phyloP scores from a whole-genome alignment of 1,140 invertebrate species.

The Brachionus asplanchnoidis region DNA sequence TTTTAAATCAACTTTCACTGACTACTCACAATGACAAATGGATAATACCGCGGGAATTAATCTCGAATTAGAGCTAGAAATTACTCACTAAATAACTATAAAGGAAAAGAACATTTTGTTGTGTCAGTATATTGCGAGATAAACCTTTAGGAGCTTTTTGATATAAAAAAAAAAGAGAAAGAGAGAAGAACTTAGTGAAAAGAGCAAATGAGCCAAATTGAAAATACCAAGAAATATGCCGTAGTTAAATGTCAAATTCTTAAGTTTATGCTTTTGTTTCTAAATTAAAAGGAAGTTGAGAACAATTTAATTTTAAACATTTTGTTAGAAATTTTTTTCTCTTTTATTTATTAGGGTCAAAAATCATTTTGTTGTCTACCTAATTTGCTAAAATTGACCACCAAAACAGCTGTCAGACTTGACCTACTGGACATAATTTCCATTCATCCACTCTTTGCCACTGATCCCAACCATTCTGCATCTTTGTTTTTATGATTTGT shows the following conservation, averaged over 20 bases:
- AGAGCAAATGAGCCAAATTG: neutral
- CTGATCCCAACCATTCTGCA: no score
- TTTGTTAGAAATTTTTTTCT: neutral
- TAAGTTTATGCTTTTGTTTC: neutral
- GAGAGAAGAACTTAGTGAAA: neutral
- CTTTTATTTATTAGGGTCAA: neutral
- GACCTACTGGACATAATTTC: no score
- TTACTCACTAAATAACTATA: neutral
- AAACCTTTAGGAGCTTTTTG: neutral
- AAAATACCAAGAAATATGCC: neutral
- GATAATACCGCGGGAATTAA: constrained; percentile 7
- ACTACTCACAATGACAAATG: neutral
- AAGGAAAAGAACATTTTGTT: neutral
- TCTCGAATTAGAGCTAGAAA: neutral
- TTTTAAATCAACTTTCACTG: constrained; percentile 6
- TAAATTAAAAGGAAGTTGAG: constrained; percentile 17
- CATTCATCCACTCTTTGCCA: no score
- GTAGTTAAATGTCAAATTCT: neutral
- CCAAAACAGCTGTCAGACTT: no score
- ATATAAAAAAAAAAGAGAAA: neutral
- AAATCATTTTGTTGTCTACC: neutral
- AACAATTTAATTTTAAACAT: neutral
- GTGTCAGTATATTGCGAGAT: neutral
- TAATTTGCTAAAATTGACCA: neutral
- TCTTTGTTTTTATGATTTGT: no score